Evolutionary conservation across 2,888 invertebrate species (phyloP), one percentile per base, ranked within the genome.

Genomic region (Conistra vaccinii): DNA sequence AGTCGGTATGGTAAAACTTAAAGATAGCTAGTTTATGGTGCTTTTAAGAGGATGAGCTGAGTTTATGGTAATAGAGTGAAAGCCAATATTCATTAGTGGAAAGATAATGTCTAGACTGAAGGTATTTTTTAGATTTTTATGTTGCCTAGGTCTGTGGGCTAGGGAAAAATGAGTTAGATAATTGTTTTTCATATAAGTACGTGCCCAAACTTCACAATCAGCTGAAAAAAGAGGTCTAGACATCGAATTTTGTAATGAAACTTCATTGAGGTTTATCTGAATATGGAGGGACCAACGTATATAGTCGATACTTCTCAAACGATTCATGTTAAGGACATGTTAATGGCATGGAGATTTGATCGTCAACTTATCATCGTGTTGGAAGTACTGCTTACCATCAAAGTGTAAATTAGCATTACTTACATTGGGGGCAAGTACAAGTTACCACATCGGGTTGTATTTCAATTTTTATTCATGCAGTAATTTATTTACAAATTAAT

Each of bases 21-120:
- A 32, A 67, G 67, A 76, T 67, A 69, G 58, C 35, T 39, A 53
- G 39, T 82, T 86, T 82, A 79, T 74, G 73, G 71, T 71, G 80
- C 87, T 85, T 82, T 87, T 77, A 87, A 58, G 53, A 57, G 57
- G 55, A 81, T 82, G 82, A 84, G 87, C 35, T 75, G 35, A 61
- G 69, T 81, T 86, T 81, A 81, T 79, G 72, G 48, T 76, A 72
- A 80, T 70, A 68, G 65, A 55, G 7, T 17, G 53, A 57, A 45
- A 68, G 71, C 29, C 67, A 74, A 77, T 85, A 57, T 81, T 86
- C 85, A 84, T 80, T 84, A 79, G 35, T 9, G 32, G 45, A 14
- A 32, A 7, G 45, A 4, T 58, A 32, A 57, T 48, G 57, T 66
- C 73, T 60, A 65, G 60, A 57, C 72, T 61, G 7, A 45, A 39